Evolutionary conservation across 2,888 invertebrate species (phyloP).

Genomic region (Brenthis daphne): DNA sequence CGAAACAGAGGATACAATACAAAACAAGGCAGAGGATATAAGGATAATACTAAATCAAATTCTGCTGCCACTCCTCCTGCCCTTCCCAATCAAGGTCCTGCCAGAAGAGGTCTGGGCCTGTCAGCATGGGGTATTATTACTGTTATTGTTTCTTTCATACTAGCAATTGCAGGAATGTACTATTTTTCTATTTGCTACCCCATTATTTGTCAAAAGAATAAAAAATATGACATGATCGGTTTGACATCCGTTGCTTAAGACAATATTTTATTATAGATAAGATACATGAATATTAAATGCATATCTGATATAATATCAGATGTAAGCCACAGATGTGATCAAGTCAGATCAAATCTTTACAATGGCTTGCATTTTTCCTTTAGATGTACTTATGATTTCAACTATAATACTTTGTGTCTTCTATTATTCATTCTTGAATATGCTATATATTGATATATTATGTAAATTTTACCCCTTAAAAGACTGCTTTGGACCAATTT

Average conservation of each 20-base stretch:
- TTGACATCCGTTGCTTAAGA: conserved; percentile 64
- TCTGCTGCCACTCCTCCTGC: conserved; percentile 14
- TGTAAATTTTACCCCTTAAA: conserved; percentile 19
- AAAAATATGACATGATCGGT: conserved; percentile 82
- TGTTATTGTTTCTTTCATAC: conserved; percentile 75
- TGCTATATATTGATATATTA: too few species aligned
- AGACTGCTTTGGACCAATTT: conserved; percentile 46
- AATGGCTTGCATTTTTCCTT: neutral
- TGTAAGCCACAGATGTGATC: neutral
- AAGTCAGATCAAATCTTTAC: conserved; percentile 6
- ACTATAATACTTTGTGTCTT: neutral
- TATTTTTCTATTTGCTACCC: conserved; percentile 86
- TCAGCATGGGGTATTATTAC: conserved; percentile 86
- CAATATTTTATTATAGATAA: conserved; percentile 1
- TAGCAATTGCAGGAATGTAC: conserved; percentile 81
- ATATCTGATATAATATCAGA: conserved; percentile 12
- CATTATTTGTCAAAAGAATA: conserved; percentile 80
- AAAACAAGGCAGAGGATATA: conserved; percentile 36
- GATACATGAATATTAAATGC: conserved; percentile 21
- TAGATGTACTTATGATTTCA: conserved; percentile 5
- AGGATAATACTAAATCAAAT: conserved; percentile 49
- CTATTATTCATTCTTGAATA: neutral
- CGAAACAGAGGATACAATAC: conserved; percentile 31
- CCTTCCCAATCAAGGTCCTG: conserved; percentile 50
- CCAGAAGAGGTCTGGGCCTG: conserved; percentile 72